Base-by-base conservation (phyloP, 1,140 invertebrate species). In the Trichonephila inaurata region DNA sequence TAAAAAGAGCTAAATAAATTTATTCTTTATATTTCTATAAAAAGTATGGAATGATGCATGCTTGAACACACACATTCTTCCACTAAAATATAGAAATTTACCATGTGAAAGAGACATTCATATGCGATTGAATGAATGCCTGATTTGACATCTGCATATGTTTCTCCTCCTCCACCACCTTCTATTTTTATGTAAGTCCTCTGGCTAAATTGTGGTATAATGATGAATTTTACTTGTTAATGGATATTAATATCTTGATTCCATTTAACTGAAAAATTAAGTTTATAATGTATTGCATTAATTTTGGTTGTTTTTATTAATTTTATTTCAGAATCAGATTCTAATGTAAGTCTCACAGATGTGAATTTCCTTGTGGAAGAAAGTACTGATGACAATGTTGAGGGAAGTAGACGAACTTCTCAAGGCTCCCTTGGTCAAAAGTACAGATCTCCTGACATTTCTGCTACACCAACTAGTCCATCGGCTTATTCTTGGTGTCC, bases 91-190 rank as follows among this genome's bases (percentile, higher is more conserved):
- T 51, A 5, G 51, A 12, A 51, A 51, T 51, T 7, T 10, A 12
- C 7, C 10, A 10, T 51, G 51, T 51, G 51, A 10, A 40, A 40
- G 5, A 51, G 51, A 51, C 51, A 51, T 51, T 51, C 51, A 7
- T 10, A 51, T 51, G 33, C 33, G 4, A 3, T 40, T 94, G 96
- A 96, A 82, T 96, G 96, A 10, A 96, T 96, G 95, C 96, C 96
- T 0, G 96, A 96, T 95, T 95, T 96, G 28, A 91, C 92, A 81
- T 64, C 91, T 40, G 66, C 51, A 61, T 91, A 81, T 88, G 82
- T 93, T 28, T 28, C 28, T 86, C 91, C 93, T 44, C 94, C 91
- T 6, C 94, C 93, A 24, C 94, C 94, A 6, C 92, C 93, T 66
- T 94, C 89, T 3, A 40, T 40, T 40, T 3, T 40, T 40, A 40